Evolutionary conservation across 2,888 invertebrate species (phyloP).

Genomic region (Harpalus rufipes): DNA sequence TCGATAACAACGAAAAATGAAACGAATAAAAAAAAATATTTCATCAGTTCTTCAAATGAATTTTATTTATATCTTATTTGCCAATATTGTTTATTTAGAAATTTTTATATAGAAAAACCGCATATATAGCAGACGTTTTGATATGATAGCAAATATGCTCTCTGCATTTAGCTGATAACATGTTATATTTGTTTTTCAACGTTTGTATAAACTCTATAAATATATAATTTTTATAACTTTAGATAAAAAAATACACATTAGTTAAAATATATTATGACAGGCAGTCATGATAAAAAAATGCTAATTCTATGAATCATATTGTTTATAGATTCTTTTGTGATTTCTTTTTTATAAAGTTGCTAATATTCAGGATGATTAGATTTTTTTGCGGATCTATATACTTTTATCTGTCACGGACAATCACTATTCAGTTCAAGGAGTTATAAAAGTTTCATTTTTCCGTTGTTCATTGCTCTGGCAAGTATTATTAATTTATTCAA

Average conservation of each 20-base stretch:
- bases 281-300: no score
- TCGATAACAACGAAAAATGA: neutral
- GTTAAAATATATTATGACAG: neutral
- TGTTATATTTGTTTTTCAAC: constrained; percentile 14
- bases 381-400: constrained; percentile 2
- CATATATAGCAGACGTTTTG: constrained; percentile 18
- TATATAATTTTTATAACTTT: neutral
- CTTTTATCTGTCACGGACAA: constrained; percentile 21
- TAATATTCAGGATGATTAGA: constrained; percentile 15
- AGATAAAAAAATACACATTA: neutral
- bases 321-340: constrained; percentile 3
- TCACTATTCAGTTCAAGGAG: constrained; percentile 47
- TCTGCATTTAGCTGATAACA: constrained; percentile 26
- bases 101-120: neutral
- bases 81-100: neutral
- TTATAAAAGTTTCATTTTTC: constrained; percentile 30
- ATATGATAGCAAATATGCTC: constrained; percentile 28
- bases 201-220: neutral
- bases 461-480: neutral
- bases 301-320: neutral
- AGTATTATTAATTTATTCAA: constrained; percentile 20
- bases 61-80: neutral
- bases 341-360: constrained; percentile 28
- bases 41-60: neutral
- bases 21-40: neutral